Evolutionary conservation across 37 sponge, comb jelly and placozoan genomes (phyloP).

Genomic region (Chondrilla cf. caribensis): DNA sequence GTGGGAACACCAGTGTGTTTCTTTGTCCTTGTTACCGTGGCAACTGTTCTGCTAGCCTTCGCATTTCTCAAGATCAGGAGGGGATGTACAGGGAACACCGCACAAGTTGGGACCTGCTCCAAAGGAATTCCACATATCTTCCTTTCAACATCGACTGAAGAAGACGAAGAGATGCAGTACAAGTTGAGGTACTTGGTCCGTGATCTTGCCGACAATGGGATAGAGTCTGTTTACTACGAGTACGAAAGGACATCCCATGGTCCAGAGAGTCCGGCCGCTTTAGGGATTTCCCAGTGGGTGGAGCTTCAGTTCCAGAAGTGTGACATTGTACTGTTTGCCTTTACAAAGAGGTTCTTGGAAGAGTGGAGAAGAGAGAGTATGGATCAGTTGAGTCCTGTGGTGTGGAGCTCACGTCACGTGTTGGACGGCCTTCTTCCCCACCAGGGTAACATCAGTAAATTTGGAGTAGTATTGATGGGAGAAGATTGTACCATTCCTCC

Average conservation of each 20-base stretch:
- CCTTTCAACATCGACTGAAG: neutral
- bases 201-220: neutral
- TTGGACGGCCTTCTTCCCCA: slow-evolving; percentile 12
- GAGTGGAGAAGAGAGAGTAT: slow-evolving; percentile 19
- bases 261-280: neutral
- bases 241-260: neutral
- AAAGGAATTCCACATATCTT: too few species aligned
- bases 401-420: neutral
- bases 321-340: slow-evolving; percentile 16
- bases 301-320: slow-evolving; percentile 6
- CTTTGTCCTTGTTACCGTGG: too few species aligned
- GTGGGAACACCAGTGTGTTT: too few species aligned
- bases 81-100: too few species aligned
- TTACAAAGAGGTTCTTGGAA: neutral
- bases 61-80: too few species aligned
- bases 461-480: slow-evolving; percentile 10
- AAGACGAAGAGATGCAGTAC: neutral
- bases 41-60: too few species aligned
- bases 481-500: neutral
- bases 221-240: slow-evolving; percentile 7
- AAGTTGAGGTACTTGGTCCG: neutral
- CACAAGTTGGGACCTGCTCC: too few species aligned
- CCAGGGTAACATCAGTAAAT: neutral
- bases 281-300: slow-evolving; percentile 13
- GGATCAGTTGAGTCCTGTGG: neutral